Base-by-base conservation (phyloP, 2,113 vertebrate genomes). In the Grantiella picta region DNA sequence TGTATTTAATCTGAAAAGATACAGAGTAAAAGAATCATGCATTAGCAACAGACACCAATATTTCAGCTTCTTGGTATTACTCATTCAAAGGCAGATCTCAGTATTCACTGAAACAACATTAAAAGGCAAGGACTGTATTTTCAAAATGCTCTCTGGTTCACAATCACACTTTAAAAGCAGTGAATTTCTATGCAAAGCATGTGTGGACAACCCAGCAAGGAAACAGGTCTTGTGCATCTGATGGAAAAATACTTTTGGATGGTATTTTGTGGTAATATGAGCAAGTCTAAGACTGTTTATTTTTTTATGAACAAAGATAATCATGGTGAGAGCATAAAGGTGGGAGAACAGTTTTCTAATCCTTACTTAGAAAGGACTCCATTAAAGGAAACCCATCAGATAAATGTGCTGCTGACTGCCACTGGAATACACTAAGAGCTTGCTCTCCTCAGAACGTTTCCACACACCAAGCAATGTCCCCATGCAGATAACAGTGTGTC, bases 1-100 rank as follows among this genome's bases (percentile, higher is more conserved):
- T 40, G 99, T 99, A 97, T 99, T 99, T 94, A 99, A 97, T 91
- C 99, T 99, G 97, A 89, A 95, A 97, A 92, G 93, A 84, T 25
- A 96, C 3, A 96, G 47, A 60, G n/a, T 56, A 82, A 73, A 95
- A 87, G 31, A 92, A 80, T 22, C 16, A 33, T 1, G 2, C 23
- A 82, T 77, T 66, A 73, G 44, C 10, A 82, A 88, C 16, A 86
- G 35, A 82, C 45, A 86, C 27, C 31, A 85, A 57, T 15, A 73
- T 16, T 72, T 91, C 56, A 50, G 24, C 89, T 68, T 75, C 70
- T 66, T 73, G 7, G 7, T 40, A 80, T 56, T 60, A 81, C 29
- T 82, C 29, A n/a, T 42, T 77, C 73, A 86, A 94, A 86, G 63
- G 70, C 2, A 25, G 33, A 53, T 29, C 36, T 54, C n/a, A 54